These are phyloP conservation scores for Chaetodon auriga DNA, from an alignment of 2,113 vertebrate species.

Conservation along the genomic window DNA sequence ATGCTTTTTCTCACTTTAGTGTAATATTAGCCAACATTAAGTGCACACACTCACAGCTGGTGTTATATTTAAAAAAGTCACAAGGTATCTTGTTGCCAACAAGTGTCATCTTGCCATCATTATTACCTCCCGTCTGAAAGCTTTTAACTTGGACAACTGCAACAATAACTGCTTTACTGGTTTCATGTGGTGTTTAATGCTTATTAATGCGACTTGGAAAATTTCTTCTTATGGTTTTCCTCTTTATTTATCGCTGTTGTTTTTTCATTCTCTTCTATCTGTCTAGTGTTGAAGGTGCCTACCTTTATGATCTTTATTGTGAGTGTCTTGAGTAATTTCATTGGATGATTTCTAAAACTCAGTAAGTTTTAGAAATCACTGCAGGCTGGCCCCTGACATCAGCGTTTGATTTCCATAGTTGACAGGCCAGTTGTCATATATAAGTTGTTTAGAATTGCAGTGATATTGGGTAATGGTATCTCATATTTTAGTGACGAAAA, in stretches of 20 bases:
- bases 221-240: not conserved
- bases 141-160: not conserved
- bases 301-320: not conserved
- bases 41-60: not conserved
- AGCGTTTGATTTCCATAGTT: not conserved
- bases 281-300: not conserved
- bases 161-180: not conserved
- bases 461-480: not conserved
- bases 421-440: not conserved
- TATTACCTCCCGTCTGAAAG: not conserved
- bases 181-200: slow-evolving; percentile 4
- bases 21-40: not conserved
- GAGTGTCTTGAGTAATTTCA: not conserved
- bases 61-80: not conserved
- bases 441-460: not conserved
- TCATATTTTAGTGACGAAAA: not conserved
- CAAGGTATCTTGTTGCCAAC: not conserved
- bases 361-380: not conserved
- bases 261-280: not conserved
- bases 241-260: not conserved
- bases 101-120: not conserved
- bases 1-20: not conserved
- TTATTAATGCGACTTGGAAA: slow-evolving; percentile 12
- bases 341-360: too few species aligned
- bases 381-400: not conserved